Percentiles rank a stretch among this genome's conserved stretches.
phyloP scores from a whole-genome alignment of 2,888 invertebrate genomes.

The Norana najaformis region DNA sequence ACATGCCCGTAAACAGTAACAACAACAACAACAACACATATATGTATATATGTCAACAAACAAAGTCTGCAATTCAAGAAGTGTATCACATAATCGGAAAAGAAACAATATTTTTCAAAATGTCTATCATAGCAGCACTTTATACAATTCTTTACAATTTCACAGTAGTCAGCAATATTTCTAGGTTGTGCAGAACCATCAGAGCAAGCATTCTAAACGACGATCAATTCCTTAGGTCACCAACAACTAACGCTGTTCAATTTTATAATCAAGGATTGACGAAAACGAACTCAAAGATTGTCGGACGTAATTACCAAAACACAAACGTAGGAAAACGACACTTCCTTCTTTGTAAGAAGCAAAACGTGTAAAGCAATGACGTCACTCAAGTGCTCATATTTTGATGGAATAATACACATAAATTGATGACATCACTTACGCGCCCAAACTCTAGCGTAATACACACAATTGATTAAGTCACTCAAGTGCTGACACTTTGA shows the following conservation, averaged over 20 bases:
- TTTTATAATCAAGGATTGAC: not conserved
- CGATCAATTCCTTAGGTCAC: not conserved
- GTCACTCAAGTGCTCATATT: too few species aligned
- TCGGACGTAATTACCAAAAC: not conserved
- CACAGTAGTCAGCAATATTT: not conserved
- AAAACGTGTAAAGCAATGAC: not conserved
- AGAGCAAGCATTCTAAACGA: not conserved
- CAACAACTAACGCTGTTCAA: not conserved
- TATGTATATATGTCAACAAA: not conserved
- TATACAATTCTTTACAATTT: not conserved
- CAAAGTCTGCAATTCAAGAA: not conserved
- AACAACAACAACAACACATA: not conserved
- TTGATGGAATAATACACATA: too few species aligned
- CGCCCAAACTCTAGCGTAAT: too few species aligned
- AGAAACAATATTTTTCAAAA: slow-evolving; percentile 3
- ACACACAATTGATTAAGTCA: too few species aligned
- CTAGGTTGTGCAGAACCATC: not conserved
- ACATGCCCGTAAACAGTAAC: not conserved
- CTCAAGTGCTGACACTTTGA: not conserved
- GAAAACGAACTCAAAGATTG: not conserved
- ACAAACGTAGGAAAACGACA: not conserved
- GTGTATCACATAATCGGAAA: slow-evolving; percentile 1
- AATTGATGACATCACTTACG: too few species aligned
- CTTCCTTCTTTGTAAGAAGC: not conserved
- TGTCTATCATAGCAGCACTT: not conserved